Conservation (phyloP, 2,113 vertebrate genomes). For the Paratilapia polleni region DNA sequence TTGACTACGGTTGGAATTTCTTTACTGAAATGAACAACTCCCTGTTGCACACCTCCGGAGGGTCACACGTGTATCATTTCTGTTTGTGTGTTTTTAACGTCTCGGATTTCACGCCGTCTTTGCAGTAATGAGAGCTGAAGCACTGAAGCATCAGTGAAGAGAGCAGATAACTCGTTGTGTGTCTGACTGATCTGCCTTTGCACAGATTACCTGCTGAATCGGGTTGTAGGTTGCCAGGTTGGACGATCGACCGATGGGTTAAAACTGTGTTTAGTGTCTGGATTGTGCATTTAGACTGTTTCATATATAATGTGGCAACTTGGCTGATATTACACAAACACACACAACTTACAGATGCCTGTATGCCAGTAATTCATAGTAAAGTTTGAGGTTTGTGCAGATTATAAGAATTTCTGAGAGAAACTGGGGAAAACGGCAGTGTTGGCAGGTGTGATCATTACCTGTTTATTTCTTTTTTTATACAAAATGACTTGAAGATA, state of each 20-base stretch:
- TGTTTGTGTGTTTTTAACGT: rapidly evolving
- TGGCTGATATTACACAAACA: no score
- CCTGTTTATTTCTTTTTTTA: background rate
- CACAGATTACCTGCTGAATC: background rate
- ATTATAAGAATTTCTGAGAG: background rate
- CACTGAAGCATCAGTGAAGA: background rate
- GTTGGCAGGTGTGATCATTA: background rate
- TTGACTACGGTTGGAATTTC: no score
- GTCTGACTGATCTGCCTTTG: background rate
- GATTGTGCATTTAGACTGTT: no score
- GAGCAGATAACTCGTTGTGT: background rate
- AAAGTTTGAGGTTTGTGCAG: background rate
- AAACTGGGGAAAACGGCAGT: background rate
- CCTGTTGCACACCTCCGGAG: no score
- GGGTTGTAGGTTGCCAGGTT: background rate
- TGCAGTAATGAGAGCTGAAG: background rate
- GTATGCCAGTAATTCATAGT: no score
- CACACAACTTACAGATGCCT: no score
- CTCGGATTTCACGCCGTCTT: rapidly evolving
- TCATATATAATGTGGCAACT: no score
- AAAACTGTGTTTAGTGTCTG: no score
- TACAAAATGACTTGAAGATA: rapidly evolving
- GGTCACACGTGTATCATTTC: background rate
- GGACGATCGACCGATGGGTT: rapidly evolving
- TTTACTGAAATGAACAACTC: no score